Evolutionary conservation across 2,888 invertebrate genomes (phyloP).

Genomic region (Apotomis turbidana): DNA sequence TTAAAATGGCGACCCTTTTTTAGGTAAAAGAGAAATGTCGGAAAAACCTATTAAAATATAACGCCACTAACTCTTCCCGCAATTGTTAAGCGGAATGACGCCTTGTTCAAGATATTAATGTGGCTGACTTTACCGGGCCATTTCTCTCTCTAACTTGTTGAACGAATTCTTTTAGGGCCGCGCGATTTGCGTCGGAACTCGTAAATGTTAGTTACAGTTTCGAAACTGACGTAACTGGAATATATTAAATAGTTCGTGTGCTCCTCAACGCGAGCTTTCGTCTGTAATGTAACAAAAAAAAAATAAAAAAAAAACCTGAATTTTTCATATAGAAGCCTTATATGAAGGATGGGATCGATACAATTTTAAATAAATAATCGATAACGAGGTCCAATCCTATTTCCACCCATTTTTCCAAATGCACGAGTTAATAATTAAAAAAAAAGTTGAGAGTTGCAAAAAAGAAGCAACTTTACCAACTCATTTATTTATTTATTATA

Average conservation of each 20-base stretch:
- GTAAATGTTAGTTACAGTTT: background rate
- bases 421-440: too few relatives aligned
- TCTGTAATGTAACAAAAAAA: background rate
- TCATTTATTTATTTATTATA: too few relatives aligned
- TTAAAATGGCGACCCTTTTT: background rate
- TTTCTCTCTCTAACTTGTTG: constrained; percentile 48
- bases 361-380: too few relatives aligned
- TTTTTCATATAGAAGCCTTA: too few relatives aligned
- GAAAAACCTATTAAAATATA: constrained; percentile 21
- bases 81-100: constrained; percentile 24
- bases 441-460: too few relatives aligned
- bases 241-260: background rate
- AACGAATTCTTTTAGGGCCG: constrained; percentile 33
- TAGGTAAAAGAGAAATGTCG: background rate
- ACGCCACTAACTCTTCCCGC: constrained; percentile 28
- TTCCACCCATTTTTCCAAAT: too few relatives aligned
- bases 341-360: too few relatives aligned
- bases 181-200: background rate
- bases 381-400: too few relatives aligned
- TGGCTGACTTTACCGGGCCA: constrained; percentile 41
- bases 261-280: too few relatives aligned
- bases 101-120: constrained; percentile 46
- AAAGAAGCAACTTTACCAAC: too few relatives aligned
- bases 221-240: too few relatives aligned
- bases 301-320: too few relatives aligned